Conservation (phyloP, 2,888 invertebrate genomes). For the Synanthedon andrenaeformis region DNA sequence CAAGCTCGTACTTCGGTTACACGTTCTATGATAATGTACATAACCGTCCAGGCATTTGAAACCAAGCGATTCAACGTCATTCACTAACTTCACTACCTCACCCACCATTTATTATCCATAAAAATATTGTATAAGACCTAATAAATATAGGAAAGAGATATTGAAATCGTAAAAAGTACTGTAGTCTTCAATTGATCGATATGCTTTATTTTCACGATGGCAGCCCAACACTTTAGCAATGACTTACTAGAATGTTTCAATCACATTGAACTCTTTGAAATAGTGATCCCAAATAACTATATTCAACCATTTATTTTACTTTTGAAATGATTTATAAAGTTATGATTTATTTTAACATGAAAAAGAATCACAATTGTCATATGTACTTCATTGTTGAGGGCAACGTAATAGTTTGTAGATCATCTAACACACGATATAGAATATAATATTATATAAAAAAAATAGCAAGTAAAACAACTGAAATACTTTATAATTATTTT, state of each 20-base stretch:
- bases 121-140: conserved; percentile 64
- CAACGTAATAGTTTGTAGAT: too few species aligned
- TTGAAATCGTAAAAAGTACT: conserved; percentile 57
- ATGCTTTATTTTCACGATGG: conserved; percentile 67
- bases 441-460: too few species aligned
- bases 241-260: not conserved
- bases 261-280: not conserved
- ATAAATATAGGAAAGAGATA: conserved; percentile 67
- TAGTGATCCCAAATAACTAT: too few species aligned
- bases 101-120: conserved; percentile 38
- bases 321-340: too few species aligned
- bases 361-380: too few species aligned
- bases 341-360: too few species aligned
- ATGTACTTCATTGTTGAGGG: too few species aligned
- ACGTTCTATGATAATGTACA: conserved; percentile 47
- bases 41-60: conserved; percentile 14
- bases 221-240: conserved; percentile 39
- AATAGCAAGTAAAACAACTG: too few species aligned
- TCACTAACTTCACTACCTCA: conserved; percentile 31
- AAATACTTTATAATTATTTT: too few species aligned
- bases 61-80: conserved; percentile 39
- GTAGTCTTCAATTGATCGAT: conserved; percentile 69
- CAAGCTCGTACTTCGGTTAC: conserved; percentile 52
- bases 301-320: too few species aligned
- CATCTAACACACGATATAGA: too few species aligned